Evolutionary conservation across 1,140 invertebrate species (phyloP).

Genomic region (Cotesia glomerata): DNA sequence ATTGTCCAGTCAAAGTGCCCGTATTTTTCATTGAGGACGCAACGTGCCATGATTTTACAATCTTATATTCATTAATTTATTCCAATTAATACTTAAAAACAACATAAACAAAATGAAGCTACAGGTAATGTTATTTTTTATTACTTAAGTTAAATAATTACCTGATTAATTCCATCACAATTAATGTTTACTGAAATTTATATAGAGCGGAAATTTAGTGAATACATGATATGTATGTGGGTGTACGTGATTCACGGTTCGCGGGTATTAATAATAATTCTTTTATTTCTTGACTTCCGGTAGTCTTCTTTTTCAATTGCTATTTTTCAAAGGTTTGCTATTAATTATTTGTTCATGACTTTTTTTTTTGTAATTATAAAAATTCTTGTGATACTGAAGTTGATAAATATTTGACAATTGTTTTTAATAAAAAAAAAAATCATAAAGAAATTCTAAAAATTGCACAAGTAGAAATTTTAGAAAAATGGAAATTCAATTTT

Average conservation of each 20-base stretch:
- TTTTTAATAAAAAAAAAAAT: too few species aligned
- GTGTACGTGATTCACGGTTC: constrained; percentile 37
- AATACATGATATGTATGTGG: neutral
- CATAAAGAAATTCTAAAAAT: too few species aligned
- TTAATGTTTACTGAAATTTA: constrained; percentile 43
- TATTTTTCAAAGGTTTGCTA: too few species aligned
- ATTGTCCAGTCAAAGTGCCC: constrained; percentile 3
- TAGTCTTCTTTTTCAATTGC: neutral
- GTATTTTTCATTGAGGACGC: neutral
- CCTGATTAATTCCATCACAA: constrained; percentile 47
- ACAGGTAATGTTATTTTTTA: constrained; percentile 22
- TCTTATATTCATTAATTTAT: neutral
- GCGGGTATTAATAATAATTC: constrained; percentile 23
- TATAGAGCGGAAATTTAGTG: constrained; percentile 54
- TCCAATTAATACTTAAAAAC: neutral
- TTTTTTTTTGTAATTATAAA: too few species aligned
- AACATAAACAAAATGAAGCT: constrained; percentile 20
- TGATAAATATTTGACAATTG: too few species aligned
- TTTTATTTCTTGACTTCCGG: constrained; percentile 1
- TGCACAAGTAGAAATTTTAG: too few species aligned
- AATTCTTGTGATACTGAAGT: too few species aligned
- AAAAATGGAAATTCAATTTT: too few species aligned
- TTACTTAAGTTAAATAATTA: constrained; percentile 30
- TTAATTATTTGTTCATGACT: too few species aligned
- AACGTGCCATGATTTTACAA: constrained; percentile 26